Conservation (phyloP, 2,113 vertebrate genomes). For the Talpa occidentalis region DNA sequence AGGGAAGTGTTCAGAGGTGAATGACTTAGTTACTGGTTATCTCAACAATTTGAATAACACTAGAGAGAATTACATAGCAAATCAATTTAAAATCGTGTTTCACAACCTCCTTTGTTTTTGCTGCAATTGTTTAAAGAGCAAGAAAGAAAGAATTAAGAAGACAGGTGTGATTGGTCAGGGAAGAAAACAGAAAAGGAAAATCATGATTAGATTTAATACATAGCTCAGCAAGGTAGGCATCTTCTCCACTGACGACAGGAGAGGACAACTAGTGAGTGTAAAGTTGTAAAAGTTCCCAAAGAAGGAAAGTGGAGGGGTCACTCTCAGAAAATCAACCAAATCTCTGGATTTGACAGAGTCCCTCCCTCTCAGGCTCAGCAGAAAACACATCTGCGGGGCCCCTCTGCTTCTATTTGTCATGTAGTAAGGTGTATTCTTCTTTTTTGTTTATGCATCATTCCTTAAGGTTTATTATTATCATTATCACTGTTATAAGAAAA, state of each 20-base stretch:
- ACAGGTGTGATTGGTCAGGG: too few relatives aligned
- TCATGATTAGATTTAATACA: not conserved
- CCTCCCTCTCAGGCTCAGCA: not conserved
- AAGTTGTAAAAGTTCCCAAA: too few relatives aligned
- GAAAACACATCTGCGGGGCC: fast-evolving
- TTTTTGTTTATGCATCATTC: not conserved
- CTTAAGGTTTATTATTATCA: not conserved
- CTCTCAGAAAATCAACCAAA: not conserved
- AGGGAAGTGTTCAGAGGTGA: not conserved
- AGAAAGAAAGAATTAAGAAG: not conserved
- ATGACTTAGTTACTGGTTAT: not conserved
- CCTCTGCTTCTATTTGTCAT: not conserved
- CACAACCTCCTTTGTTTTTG: not conserved
- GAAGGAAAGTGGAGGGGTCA: fast-evolving
- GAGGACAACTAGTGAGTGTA: too few relatives aligned
- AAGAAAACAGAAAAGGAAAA: not conserved
- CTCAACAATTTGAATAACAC: not conserved
- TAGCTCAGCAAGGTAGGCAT: not conserved
- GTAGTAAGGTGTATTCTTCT: not conserved
- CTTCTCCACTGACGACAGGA: not conserved
- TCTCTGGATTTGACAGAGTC: fast-evolving
- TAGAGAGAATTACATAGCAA: not conserved
- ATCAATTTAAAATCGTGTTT: not conserved
- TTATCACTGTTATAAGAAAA: not conserved
- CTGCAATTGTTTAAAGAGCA: not conserved